Conservation (phyloP, 2,113 vertebrate genomes). For the Cinclus mexicanus region DNA sequence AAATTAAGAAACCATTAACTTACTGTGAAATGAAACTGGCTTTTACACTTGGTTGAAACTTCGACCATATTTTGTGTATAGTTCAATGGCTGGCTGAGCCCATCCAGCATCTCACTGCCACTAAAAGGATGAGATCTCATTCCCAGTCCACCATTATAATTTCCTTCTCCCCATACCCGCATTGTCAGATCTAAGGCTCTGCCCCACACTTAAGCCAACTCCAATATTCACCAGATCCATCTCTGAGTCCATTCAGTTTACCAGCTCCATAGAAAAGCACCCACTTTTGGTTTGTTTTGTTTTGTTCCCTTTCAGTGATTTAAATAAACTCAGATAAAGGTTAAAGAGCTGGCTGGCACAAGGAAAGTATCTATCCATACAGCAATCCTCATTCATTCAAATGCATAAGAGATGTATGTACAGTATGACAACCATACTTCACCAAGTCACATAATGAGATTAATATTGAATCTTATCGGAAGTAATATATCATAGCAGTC, state of each 20-base stretch:
- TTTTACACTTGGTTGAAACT: neutral
- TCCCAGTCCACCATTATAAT: neutral
- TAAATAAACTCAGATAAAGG: neutral
- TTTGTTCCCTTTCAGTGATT: neutral
- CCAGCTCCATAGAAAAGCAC: neutral
- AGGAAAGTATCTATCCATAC: neutral
- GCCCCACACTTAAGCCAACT: neutral
- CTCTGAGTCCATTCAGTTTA: neutral
- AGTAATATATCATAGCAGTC: neutral
- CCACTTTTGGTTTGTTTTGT: neutral
- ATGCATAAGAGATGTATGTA: neutral
- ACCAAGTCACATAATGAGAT: neutral
- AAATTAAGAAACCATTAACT: neutral
- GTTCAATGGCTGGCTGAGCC: neutral
- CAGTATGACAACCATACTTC: neutral
- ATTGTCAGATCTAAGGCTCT: neutral
- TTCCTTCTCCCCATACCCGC: neutral
- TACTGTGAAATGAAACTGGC: neutral
- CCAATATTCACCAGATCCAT: neutral
- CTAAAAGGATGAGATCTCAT: neutral
- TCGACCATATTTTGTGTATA: neutral
- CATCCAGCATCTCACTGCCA: neutral
- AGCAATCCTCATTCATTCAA: neutral
- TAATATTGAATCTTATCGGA: neutral
- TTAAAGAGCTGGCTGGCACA: neutral